Evolutionary conservation across 1,140 invertebrate species (phyloP).

Genomic region (Meloidogyne chitwoodi): DNA sequence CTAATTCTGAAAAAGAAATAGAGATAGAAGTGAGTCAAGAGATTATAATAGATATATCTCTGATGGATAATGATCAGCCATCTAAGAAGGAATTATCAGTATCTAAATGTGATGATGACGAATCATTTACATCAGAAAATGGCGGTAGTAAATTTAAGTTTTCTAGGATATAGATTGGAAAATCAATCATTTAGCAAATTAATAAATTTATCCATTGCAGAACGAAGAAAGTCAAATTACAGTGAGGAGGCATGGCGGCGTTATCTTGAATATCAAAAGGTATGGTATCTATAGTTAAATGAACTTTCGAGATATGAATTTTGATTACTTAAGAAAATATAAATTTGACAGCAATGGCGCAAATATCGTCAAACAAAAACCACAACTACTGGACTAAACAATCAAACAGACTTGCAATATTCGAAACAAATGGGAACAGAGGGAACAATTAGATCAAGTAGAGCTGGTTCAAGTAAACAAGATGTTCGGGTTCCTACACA

Average conservation of each 20-base stretch:
- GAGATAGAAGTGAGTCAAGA: neutral
- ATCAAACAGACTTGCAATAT: neutral
- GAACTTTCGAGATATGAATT: neutral
- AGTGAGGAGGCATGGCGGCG: slow-evolving; percentile 58
- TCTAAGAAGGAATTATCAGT: neutral
- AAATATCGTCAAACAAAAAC: slow-evolving; percentile 20
- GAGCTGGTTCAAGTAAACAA: neutral
- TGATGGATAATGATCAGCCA: neutral
- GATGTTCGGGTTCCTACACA: neutral
- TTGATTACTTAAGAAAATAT: neutral
- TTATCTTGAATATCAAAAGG: slow-evolving; percentile 58
- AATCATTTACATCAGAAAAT: neutral
- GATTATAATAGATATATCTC: neutral
- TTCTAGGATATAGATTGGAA: neutral
- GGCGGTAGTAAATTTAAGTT: neutral
- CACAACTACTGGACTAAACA: neutral
- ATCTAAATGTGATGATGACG: neutral
- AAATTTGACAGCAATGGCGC: slow-evolving; percentile 14
- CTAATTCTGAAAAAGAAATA: neutral
- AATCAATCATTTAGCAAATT: neutral
- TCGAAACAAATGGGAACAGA: neutral
- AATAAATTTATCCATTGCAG: neutral
- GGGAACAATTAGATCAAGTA: neutral
- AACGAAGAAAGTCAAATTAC: slow-evolving; percentile 31
- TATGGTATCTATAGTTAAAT: slow-evolving; percentile 12